Evolutionary conservation across 2,113 vertebrate species (phyloP), one percentile per base, ranked within the genome.

Genomic region (Athene noctua): DNA sequence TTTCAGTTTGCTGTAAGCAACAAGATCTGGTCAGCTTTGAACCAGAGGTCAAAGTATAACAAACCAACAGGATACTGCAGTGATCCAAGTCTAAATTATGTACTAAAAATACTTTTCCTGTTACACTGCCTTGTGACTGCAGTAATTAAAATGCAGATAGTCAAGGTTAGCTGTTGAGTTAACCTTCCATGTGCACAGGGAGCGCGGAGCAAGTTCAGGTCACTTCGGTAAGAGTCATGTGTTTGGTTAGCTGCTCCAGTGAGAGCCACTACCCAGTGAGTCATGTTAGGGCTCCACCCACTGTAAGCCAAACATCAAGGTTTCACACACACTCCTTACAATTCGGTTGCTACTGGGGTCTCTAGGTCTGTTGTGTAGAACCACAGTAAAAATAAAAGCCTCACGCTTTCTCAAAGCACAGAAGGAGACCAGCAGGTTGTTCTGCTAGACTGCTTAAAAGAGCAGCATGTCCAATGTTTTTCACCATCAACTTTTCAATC

Each of bases 21-120:
- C 15, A 77, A 61, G 79, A 78, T 70, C 23, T 57, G 47, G 23
- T 88, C 82, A 90, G 83, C 79, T 94, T 86, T 92, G 83, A 81
- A 91, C 58, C 51, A 2, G 0, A 32, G 92, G 92, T 90, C 94
- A 93, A 96, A 96, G 96, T 96, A 27, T 88, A 96, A 93, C 59
- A 88, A 87, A 73, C 40, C 32, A 70, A 52, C 61, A 90, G 82
- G 85, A 71, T 73, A 27, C 61, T 62, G 72, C 81, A 71, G 71
- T 77, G 81, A 46, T 82, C 71, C 78, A 92, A 90, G 94, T 67
- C 88, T 82, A 44, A 93, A 38, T 67, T 79, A 22, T 8, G 44
- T 54, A 61, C 62, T 93, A 66, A 88, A 92, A 94, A 72, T 73
- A 71, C 80, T 92, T 80, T 15, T 62, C 25, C 77, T 70, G 52